Percentiles rank a stretch among this genome's conserved stretches.
Conservation (phyloP, 2,113 vertebrate species). For the Pimephales promelas region DNA sequence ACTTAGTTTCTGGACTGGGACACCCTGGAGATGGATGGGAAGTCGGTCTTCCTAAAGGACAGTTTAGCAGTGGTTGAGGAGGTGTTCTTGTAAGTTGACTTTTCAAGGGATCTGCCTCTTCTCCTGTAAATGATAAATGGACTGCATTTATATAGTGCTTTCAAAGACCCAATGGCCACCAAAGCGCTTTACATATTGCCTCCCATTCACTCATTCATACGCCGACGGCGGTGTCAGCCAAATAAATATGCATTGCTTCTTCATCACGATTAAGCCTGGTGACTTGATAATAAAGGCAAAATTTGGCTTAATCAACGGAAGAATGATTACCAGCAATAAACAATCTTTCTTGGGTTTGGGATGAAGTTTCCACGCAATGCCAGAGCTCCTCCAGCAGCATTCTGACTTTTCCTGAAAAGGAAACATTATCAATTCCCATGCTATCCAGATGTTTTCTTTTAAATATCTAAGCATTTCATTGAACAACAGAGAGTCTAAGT, state of each 20-base stretch:
- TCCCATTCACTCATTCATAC: too few species aligned
- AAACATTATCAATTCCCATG: not conserved
- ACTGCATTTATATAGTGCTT: too few species aligned
- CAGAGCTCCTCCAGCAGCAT: conserved; percentile 85
- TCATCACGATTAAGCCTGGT: not conserved
- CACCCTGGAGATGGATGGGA: not conserved
- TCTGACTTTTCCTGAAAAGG: conserved; percentile 82
- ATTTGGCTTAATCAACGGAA: not conserved
- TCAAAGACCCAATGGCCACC: too few species aligned
- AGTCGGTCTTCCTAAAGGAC: conserved; percentile 12
- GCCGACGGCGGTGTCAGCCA: too few species aligned
- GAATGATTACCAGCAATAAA: conserved; percentile 56
- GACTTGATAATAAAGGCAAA: not conserved
- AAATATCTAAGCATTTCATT: not conserved
- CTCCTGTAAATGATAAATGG: not conserved
- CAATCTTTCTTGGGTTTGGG: conserved; percentile 41
- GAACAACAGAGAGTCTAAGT: not conserved
- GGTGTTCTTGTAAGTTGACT: not conserved
- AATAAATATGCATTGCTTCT: not conserved
- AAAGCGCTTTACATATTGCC: too few species aligned
- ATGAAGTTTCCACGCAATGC: conserved; percentile 81
- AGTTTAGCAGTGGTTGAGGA: not conserved
- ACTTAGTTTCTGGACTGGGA: not conserved
- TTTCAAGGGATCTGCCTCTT: not conserved
- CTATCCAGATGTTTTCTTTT: not conserved